A percentile compares a stretch with the other conserved stretches of the same genome.
Evolutionary conservation across 2,888 invertebrate genomes (phyloP).

Genomic region (Epirrhoe alternata): DNA sequence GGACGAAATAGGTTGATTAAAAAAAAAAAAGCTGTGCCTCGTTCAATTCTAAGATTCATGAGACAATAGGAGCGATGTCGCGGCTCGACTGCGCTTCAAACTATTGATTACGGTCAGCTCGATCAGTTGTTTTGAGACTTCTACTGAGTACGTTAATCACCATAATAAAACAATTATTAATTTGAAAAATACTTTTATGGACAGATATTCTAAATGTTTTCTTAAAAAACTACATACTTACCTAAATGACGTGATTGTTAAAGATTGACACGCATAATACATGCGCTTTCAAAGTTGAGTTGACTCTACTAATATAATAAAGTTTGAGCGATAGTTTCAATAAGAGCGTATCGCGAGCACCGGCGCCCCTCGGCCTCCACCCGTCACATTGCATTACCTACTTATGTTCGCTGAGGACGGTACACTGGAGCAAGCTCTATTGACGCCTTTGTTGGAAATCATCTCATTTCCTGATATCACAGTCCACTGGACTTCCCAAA

Average conservation of each 20-base stretch:
- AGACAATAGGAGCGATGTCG: too few species aligned
- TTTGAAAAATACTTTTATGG: too few species aligned
- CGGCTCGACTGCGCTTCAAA: background rate
- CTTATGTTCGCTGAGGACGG: background rate
- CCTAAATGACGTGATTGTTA: background rate
- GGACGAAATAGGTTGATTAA: too few species aligned
- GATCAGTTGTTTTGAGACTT: conserved; percentile 2
- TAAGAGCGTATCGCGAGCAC: background rate
- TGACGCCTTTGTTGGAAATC: conserved; percentile 1
- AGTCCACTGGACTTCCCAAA: conserved; percentile 4
- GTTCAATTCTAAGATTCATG: too few species aligned
- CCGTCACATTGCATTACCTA: conserved; percentile 14
- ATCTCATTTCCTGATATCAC: conserved; percentile 6
- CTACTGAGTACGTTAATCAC: too few species aligned
- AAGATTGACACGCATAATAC: background rate
- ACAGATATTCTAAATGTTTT: too few species aligned
- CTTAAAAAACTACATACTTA: background rate
- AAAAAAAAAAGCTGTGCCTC: too few species aligned
- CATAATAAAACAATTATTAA: too few species aligned
- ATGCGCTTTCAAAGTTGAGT: background rate
- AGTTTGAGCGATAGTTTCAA: conserved; percentile 8
- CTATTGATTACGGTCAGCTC: conserved; percentile 7
- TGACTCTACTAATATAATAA: background rate
- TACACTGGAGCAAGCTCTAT: conserved; percentile 2
- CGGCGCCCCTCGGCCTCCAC: conserved; percentile 1